phyloP scores from a whole-genome alignment of 2,797 vertebrate genomes.

The Hypotaenidia philippensis region DNA sequence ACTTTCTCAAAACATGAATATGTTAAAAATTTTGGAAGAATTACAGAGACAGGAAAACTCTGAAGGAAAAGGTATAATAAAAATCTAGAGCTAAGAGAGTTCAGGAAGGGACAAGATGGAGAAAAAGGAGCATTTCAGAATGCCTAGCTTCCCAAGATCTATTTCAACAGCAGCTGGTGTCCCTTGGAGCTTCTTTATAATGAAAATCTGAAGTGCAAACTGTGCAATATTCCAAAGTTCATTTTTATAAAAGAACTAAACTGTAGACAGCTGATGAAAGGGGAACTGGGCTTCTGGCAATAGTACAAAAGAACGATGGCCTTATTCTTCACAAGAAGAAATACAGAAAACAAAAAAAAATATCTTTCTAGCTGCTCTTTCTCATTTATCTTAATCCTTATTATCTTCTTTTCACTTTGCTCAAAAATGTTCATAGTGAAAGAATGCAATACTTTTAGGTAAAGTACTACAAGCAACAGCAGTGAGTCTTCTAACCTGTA shows the following conservation, averaged over 20 bases:
- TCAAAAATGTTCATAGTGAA: background rate
- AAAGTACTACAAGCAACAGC: background rate
- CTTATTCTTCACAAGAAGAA: background rate
- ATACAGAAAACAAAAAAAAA: background rate
- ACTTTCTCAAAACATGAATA: background rate
- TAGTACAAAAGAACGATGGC: background rate
- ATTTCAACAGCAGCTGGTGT: constrained; percentile 21
- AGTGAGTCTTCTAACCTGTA: background rate
- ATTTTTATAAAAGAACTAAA: constrained; percentile 34
- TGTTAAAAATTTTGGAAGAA: background rate
- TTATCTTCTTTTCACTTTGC: background rate
- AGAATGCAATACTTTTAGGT: background rate
- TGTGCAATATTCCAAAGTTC: constrained; percentile 41
- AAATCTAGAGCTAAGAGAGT: background rate
- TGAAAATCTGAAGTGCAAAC: constrained; percentile 25
- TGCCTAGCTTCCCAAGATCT: background rate
- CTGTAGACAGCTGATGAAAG: constrained; percentile 13
- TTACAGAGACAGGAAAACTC: background rate
- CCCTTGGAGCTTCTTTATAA: constrained; percentile 37
- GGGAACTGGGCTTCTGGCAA: background rate
- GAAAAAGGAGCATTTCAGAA: background rate
- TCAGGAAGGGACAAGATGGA: background rate
- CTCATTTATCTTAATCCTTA: background rate
- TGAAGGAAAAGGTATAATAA: background rate
- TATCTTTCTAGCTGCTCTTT: background rate